Conservation (phyloP, 2,113 vertebrate genomes). For the Sceloporus tristichus region DNA sequence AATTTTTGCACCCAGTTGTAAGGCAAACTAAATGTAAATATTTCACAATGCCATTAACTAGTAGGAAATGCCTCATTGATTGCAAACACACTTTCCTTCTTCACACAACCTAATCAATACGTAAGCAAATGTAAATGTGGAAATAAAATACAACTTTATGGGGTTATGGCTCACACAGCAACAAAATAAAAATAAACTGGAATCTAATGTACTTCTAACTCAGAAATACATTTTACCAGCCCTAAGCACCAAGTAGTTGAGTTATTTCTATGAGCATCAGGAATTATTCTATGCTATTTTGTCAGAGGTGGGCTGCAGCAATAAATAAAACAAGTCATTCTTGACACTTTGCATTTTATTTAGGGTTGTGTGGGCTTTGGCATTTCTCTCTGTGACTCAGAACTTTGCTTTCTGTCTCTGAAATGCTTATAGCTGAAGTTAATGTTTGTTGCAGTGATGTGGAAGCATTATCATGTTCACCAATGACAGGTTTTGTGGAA, state of each 20-base stretch:
- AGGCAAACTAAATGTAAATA: background rate
- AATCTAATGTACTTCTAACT: accelerated
- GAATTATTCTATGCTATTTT: background rate
- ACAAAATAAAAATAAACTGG: background rate
- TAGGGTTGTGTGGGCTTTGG: background rate
- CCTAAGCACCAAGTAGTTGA: background rate
- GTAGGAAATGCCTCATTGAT: background rate
- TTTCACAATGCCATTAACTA: conserved; percentile 6
- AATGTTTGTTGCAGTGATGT: conserved; percentile 4
- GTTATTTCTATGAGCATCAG: background rate
- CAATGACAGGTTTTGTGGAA: background rate
- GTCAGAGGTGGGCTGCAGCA: background rate
- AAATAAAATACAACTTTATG: background rate
- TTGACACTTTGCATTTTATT: background rate
- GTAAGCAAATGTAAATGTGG: background rate
- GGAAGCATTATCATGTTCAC: background rate
- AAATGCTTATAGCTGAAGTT: conserved; percentile 1
- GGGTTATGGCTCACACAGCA: background rate
- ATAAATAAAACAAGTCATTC: conserved; percentile 23
- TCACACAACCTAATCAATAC: background rate
- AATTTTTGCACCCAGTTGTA: background rate
- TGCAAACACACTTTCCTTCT: background rate
- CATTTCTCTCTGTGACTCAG: conserved; percentile 1
- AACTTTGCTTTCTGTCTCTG: background rate
- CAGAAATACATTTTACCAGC: background rate